phyloP scores from a whole-genome alignment of 2,888 invertebrate species.

The Autographa pulchrina region DNA sequence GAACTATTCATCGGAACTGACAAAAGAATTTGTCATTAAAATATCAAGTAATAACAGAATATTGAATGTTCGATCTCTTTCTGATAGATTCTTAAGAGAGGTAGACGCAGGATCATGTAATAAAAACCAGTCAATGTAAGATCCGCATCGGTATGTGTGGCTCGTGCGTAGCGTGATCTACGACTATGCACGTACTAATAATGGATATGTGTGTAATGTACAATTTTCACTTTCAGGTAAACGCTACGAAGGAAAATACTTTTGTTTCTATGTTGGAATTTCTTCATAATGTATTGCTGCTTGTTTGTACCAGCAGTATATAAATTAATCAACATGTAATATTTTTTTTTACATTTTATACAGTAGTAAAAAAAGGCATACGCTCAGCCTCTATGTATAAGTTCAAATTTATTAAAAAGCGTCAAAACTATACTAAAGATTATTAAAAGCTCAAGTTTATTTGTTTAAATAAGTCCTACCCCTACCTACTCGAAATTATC shows the following conservation, averaged over 20 bases:
- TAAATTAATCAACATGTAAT: not conserved
- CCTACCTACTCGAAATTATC: not conserved
- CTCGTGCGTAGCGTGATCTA: constrained; percentile 69
- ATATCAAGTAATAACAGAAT: constrained; percentile 79
- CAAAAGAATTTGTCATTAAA: constrained; percentile 85
- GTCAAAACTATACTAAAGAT: not conserved
- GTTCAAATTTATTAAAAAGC: not conserved
- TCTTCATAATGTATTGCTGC: constrained; percentile 9
- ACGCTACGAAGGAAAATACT: constrained; percentile 53
- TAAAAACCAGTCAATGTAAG: constrained; percentile 63
- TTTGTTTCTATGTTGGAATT: constrained; percentile 33
- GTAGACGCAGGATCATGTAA: constrained; percentile 59
- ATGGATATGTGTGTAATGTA: constrained; percentile 68
- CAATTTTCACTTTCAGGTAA: constrained; percentile 85
- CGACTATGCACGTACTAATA: constrained; percentile 63
- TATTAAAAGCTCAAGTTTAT: not conserved
- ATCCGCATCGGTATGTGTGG: constrained; percentile 65
- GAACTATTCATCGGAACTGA: constrained; percentile 85
- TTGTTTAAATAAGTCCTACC: not conserved
- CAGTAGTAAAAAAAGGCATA: not conserved
- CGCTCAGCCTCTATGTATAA: not conserved
- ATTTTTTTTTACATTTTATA: not conserved
- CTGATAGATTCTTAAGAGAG: constrained; percentile 65
- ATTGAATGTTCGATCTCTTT: constrained; percentile 70
- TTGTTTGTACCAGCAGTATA: not conserved